Evolutionary conservation across 2,888 invertebrate genomes (phyloP), one percentile per base, ranked within the genome.

Genomic region (Ceraclea dissimilis): DNA sequence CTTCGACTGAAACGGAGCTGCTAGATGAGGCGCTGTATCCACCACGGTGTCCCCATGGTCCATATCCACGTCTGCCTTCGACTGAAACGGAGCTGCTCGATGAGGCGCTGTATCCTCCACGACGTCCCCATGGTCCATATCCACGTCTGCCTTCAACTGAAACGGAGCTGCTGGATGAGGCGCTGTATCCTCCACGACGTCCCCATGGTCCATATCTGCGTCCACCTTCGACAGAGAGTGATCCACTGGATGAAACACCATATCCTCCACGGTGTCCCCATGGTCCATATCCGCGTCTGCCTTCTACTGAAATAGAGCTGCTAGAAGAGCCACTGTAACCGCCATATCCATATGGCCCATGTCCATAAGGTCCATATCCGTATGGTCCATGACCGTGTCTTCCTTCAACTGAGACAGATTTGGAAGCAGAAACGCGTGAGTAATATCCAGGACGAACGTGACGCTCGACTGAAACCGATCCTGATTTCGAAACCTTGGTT

Each of bases 201-300:
- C n/a, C n/a, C n/a, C 21, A 47, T 33, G 54, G 49, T 39, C 49
- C 26, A 31, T 31, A 11, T 31, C 39, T 19, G 20, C 22, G 20
- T 17, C 51, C 39, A 21, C 51, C 50, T 51, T 56, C 56, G 31
- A 51, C 46, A 2, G 56, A 57, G 4, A 49, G 19, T 11, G 56
- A 57, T 8, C 10, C 10, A 31, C 16, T n/a, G 19, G 33, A 34
- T 1, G 44, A 43, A n/a, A n/a, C n/a, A n/a, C n/a, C n/a, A 11
- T 31, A 31, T 31, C 31, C 31, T 11, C 18, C 51, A 8, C 51
- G n/a, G 11, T 5, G 19, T 5, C 8, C 48, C 18, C 16, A 16
- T 10, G 47, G 31, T 31, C 26, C n/a, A 20, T 50, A 17, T 17
- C 22, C 19, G 19, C 18, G 8, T 16, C n/a, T n/a, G n/a, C 33